phyloP scores from a whole-genome alignment of 2,113 vertebrate species.

The Hippocampus comes region DNA sequence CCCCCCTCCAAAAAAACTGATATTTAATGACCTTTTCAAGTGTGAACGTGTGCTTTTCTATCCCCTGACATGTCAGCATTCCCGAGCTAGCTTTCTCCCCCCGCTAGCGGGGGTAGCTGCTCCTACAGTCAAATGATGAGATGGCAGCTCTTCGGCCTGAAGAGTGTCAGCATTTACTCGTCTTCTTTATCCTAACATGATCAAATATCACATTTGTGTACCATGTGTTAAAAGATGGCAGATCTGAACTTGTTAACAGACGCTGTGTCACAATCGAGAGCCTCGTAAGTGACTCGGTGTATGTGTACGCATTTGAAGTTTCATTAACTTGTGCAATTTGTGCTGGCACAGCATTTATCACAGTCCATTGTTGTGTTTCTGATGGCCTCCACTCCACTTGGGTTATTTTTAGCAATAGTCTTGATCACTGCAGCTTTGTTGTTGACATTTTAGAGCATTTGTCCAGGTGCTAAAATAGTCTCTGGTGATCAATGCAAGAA shows the following conservation, averaged over 20 bases:
- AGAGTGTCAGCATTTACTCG: background rate
- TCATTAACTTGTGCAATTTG: background rate
- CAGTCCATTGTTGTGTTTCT: background rate
- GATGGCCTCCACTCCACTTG: background rate
- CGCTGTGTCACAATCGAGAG: background rate
- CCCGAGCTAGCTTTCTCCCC: slow-evolving; percentile 29
- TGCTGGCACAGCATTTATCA: background rate
- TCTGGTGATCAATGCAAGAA: slow-evolving; percentile 2
- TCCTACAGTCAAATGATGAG: slow-evolving; percentile 1
- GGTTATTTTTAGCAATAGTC: background rate
- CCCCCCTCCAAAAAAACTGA: background rate
- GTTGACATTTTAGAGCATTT: background rate
- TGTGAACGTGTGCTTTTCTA: background rate
- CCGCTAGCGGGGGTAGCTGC: slow-evolving; percentile 30
- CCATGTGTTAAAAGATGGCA: background rate
- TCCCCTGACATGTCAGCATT: slow-evolving; percentile 6
- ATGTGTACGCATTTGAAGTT: background rate
- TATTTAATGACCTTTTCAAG: background rate
- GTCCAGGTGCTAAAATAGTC: slow-evolving; percentile 7
- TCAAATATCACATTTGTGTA: background rate
- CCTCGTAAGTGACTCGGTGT: background rate
- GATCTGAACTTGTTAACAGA: background rate
- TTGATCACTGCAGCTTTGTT: background rate
- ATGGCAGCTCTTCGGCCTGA: slow-evolving; percentile 11
- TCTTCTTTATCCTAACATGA: background rate